Percentiles rank a stretch among this genome's conserved stretches.
Conservation (phyloP, 2,113 vertebrate genomes). For the Neolamprologus devosi region DNA sequence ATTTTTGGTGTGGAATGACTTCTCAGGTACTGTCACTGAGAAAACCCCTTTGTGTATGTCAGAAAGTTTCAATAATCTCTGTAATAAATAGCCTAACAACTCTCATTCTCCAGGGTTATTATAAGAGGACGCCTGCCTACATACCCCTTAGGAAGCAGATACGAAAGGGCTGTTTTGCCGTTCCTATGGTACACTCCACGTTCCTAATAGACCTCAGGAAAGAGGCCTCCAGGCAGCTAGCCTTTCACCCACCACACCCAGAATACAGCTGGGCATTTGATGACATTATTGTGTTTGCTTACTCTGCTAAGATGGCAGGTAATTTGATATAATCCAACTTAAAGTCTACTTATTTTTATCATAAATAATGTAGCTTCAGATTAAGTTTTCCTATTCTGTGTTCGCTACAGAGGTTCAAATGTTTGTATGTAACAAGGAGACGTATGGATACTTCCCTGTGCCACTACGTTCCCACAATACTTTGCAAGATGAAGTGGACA, state of each 20-base stretch:
- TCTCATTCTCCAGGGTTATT: constrained; percentile 77
- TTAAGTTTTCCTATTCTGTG: background rate
- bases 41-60: background rate
- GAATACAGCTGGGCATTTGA: constrained; percentile 90
- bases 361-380: background rate
- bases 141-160: constrained; percentile 82
- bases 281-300: constrained; percentile 92
- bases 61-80: background rate
- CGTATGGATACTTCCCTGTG: constrained; percentile 80
- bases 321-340: background rate
- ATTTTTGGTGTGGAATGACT: constrained; percentile 96
- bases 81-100: background rate
- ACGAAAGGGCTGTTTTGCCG: constrained; percentile 82
- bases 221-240: constrained; percentile 72
- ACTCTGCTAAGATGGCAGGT: constrained; percentile 85
- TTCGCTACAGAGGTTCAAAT: constrained; percentile 80
- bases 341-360: background rate
- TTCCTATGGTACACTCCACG: constrained; percentile 95
- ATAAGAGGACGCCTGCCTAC: constrained; percentile 85
- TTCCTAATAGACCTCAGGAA: constrained; percentile 87
- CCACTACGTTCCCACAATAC: constrained; percentile 80
- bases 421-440: constrained; percentile 84
- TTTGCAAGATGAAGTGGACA: constrained; percentile 81
- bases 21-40: constrained; percentile 70
- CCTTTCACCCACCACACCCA: constrained; percentile 82